Evolutionary conservation across 2,113 vertebrate species (phyloP).

Genomic region (Noctilio leporinus): DNA sequence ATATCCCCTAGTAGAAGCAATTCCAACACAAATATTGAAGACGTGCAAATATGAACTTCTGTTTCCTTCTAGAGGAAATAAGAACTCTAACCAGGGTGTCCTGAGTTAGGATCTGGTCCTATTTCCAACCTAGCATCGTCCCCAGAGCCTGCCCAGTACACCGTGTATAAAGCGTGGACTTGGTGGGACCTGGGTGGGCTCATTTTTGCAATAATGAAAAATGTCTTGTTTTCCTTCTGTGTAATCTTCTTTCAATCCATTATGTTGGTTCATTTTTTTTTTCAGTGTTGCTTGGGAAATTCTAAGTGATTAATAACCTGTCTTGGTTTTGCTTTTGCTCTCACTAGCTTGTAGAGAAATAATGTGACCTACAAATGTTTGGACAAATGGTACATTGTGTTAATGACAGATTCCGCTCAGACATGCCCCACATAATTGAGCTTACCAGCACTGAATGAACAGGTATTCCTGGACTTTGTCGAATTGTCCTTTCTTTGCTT

Average conservation of each 20-base stretch:
- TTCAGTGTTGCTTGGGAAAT: constrained; percentile 70
- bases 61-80: constrained; percentile 33
- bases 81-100: background rate
- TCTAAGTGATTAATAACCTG: constrained; percentile 80
- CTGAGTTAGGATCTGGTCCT: background rate
- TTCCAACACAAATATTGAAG: constrained; percentile 33
- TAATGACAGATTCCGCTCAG: constrained; percentile 72
- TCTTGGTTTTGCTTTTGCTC: constrained; percentile 76
- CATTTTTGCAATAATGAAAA: background rate
- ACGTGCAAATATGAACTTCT: background rate
- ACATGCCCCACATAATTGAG: constrained; percentile 67
- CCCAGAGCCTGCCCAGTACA: background rate
- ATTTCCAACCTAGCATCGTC: background rate
- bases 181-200: background rate
- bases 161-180: background rate
- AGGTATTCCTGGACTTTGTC: constrained; percentile 68
- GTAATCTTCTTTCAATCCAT: constrained; percentile 68
- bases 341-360: constrained; percentile 73
- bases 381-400: constrained; percentile 72
- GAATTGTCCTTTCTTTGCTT: constrained; percentile 54
- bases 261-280: constrained; percentile 54
- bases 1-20: constrained; percentile 25
- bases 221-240: constrained; percentile 59
- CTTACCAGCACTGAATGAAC: constrained; percentile 63
- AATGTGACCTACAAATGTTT: constrained; percentile 80